Conservation (phyloP, 2,888 invertebrate genomes). For the Alsophila aescularia region DNA sequence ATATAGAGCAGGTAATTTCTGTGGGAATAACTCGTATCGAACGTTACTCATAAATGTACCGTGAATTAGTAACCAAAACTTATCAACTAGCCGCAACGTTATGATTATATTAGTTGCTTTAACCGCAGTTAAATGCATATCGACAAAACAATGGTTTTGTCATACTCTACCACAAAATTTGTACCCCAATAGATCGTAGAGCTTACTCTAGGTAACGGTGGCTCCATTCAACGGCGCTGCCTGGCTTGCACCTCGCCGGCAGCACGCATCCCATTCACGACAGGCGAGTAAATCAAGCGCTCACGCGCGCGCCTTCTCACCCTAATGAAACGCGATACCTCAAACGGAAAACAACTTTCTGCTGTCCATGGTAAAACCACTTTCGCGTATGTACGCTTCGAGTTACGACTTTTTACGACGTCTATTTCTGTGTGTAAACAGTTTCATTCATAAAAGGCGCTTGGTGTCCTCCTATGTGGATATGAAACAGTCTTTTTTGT, state of each 20-base stretch:
- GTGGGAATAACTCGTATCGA: conserved; percentile 11
- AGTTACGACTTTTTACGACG: conserved; percentile 77
- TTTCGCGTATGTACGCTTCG: conserved; percentile 69
- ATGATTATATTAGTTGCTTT: neutral
- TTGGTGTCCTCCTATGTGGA: conserved; percentile 34
- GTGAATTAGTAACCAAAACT: neutral
- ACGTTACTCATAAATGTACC: neutral
- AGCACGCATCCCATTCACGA: conserved; percentile 81
- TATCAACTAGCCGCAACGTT: neutral
- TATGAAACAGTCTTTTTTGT: conserved; percentile 47
- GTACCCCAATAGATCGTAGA: neutral
- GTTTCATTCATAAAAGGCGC: conserved; percentile 47
- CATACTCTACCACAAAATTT: conserved; percentile 4
- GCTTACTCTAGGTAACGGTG: conserved; percentile 8
- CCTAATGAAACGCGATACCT: conserved; percentile 62
- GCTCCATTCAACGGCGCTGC: conserved; percentile 74
- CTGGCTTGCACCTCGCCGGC: conserved; percentile 77
- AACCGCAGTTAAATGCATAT: neutral
- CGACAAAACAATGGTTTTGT: conserved; percentile 2
- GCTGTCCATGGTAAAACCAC: conserved; percentile 73
- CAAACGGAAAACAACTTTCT: conserved; percentile 81
- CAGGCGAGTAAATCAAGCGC: conserved; percentile 79
- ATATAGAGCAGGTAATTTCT: conserved; percentile 14
- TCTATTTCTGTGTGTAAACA: conserved; percentile 70
- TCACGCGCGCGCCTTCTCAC: conserved; percentile 62